Percentiles rank a stretch among this genome's conserved stretches.
Conservation (phyloP, 1,140 invertebrate species). For the Euura lappo region DNA sequence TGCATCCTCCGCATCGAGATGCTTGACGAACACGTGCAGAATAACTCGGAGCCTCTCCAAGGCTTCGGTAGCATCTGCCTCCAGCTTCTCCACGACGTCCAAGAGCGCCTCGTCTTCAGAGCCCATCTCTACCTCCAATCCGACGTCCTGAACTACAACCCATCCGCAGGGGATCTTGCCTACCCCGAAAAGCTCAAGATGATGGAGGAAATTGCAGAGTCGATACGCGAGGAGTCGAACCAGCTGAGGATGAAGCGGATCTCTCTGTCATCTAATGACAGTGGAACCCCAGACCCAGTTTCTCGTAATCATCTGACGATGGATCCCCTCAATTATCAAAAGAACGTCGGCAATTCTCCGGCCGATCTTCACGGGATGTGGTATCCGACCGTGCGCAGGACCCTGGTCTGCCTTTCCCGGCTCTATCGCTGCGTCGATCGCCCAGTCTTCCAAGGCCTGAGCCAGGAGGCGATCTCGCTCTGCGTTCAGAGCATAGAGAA, state of each 20-base stretch:
- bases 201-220: slow-evolving; percentile 79
- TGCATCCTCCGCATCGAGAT: slow-evolving; percentile 93
- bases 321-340: slow-evolving; percentile 47
- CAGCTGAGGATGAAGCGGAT: slow-evolving; percentile 51
- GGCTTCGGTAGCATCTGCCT: slow-evolving; percentile 85
- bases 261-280: slow-evolving; percentile 47
- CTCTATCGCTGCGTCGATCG: slow-evolving; percentile 94
- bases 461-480: slow-evolving; percentile 91
- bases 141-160: slow-evolving; percentile 88
- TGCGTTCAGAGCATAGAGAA: slow-evolving; percentile 90
- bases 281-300: slow-evolving; percentile 34
- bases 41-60: slow-evolving; percentile 75
- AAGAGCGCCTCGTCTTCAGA: slow-evolving; percentile 95
- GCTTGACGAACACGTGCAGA: slow-evolving; percentile 91
- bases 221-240: slow-evolving; percentile 49
- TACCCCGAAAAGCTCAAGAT: slow-evolving; percentile 97
- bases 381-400: slow-evolving; percentile 96
- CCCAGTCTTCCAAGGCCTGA: slow-evolving; percentile 94
- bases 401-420: slow-evolving; percentile 93
- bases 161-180: slow-evolving; percentile 93
- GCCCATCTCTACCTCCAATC: slow-evolving; percentile 93
- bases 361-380: slow-evolving; percentile 99
- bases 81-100: slow-evolving; percentile 93
- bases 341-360: slow-evolving; percentile 70
- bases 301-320: slow-evolving; percentile 50